These are phyloP conservation scores for Crotalus tigris DNA, from an alignment of 2,113 vertebrate genomes.

Conservation along the genomic window DNA sequence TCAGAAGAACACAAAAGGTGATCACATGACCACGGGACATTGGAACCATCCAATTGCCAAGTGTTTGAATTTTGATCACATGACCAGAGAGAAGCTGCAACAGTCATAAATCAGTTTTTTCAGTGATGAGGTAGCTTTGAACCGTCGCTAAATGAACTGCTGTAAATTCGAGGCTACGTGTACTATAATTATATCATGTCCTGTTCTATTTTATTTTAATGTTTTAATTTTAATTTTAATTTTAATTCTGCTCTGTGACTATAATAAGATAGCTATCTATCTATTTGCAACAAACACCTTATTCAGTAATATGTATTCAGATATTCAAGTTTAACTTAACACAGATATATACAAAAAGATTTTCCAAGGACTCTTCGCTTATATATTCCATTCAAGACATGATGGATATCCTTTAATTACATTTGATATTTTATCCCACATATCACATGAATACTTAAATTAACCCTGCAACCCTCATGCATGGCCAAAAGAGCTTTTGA, in stretches of 20 bases:
- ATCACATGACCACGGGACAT: accelerated
- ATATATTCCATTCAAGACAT: slow-evolving; percentile 37
- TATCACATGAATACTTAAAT: slow-evolving; percentile 58
- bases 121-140: neutral
- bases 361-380: slow-evolving; percentile 14
- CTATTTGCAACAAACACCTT: neutral
- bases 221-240: neutral
- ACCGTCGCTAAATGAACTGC: neutral
- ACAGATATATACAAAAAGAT: neutral
- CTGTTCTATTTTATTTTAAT: neutral
- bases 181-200: neutral
- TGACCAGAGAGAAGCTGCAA: neutral
- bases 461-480: slow-evolving; percentile 29
- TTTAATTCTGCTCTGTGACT: neutral
- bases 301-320: neutral
- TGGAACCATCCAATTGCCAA: neutral
- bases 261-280: neutral
- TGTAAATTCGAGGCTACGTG: neutral
- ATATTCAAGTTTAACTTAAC: neutral
- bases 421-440: slow-evolving; percentile 60
- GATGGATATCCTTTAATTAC: slow-evolving; percentile 51
- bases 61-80: neutral
- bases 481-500: slow-evolving; percentile 53
- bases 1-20: neutral
- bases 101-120: neutral